phyloP scores from a whole-genome alignment of 1,140 invertebrate genomes.

The Linepithema humile region DNA sequence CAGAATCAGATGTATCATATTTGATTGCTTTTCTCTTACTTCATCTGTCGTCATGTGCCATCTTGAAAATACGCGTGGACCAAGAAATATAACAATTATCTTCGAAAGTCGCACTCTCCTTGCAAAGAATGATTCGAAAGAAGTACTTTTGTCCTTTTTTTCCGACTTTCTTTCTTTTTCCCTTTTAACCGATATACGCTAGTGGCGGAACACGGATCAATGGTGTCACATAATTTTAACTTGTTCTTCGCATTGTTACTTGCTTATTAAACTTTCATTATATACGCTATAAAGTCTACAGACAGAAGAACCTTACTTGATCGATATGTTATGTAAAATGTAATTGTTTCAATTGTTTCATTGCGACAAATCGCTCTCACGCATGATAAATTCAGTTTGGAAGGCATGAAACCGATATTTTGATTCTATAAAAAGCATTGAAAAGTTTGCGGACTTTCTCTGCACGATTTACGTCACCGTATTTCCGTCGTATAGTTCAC shows the following conservation, averaged over 20 bases:
- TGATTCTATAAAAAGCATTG: conserved; percentile 6
- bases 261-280: conserved; percentile 62
- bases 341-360: conserved; percentile 52
- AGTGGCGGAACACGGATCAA: conserved; percentile 60
- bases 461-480: not conserved
- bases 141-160: not conserved
- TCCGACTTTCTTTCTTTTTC: not conserved
- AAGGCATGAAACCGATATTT: conserved; percentile 70
- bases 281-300: conserved; percentile 60
- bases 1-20: conserved; percentile 37
- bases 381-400: conserved; percentile 33
- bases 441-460: not conserved
- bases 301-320: conserved; percentile 53
- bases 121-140: conserved; percentile 18
- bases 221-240: conserved; percentile 35
- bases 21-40: conserved; percentile 47
- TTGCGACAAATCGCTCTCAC: conserved; percentile 26
- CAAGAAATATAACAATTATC: conserved; percentile 52
- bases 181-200: conserved; percentile 41
- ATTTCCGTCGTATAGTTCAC: not conserved
- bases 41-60: conserved; percentile 20
- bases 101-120: conserved; percentile 33
- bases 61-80: conserved; percentile 21
- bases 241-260: conserved; percentile 50
- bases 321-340: conserved; percentile 72